Percentiles rank a stretch among this genome's conserved stretches.
Evolutionary conservation across 2,113 vertebrate species (phyloP).

Genomic region (Otis tarda): DNA sequence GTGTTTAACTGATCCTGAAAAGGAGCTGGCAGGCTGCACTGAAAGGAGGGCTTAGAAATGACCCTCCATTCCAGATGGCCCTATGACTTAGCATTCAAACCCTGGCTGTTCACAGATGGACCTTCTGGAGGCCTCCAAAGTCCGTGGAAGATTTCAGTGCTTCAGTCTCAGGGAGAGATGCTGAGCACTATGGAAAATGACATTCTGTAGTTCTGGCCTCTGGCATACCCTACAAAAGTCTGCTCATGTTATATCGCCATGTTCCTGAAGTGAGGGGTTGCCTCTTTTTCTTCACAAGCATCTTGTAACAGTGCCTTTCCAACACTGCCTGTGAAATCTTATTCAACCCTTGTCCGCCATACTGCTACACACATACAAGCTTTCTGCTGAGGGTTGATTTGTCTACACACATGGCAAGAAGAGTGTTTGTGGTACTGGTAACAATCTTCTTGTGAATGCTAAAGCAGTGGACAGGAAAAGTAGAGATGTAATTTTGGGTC

Average conservation of each 20-base stretch:
- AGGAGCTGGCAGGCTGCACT: background rate
- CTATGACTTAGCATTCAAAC: background rate
- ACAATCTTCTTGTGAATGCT: background rate
- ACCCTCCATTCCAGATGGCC: background rate
- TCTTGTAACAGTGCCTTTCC: background rate
- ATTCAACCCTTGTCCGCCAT: background rate
- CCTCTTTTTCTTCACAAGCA: background rate
- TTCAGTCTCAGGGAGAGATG: background rate
- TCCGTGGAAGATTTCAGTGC: background rate
- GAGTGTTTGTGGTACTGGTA: background rate
- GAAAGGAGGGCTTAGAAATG: background rate
- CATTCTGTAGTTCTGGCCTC: background rate
- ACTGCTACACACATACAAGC: background rate
- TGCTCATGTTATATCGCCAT: background rate
- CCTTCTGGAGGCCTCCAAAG: background rate
- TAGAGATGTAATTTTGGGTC: background rate
- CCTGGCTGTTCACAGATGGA: background rate
- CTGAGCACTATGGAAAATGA: background rate
- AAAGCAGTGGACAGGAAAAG: background rate
- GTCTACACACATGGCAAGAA: rapidly evolving
- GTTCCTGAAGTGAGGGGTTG: background rate
- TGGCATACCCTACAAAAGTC: background rate
- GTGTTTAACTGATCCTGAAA: background rate
- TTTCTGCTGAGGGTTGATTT: background rate
- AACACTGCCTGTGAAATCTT: background rate